A percentile compares a stretch with the other conserved stretches of the same genome.
phyloP scores from a whole-genome alignment of 2,113 vertebrate species.

The Gasterosteus nipponicus region DNA sequence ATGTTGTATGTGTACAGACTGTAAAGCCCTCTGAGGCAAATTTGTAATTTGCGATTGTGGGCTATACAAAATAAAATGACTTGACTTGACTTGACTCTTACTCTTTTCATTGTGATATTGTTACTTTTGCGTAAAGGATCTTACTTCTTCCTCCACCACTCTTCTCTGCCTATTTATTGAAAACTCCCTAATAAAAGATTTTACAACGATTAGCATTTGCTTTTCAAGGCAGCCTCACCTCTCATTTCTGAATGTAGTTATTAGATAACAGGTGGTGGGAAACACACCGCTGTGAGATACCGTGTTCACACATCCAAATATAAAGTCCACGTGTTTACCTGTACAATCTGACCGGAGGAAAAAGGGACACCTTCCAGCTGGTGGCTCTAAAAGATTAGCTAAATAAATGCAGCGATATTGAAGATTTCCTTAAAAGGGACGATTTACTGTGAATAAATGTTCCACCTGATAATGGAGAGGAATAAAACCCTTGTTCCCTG shows the following conservation, averaged over 20 bases:
- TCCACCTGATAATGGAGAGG: not conserved
- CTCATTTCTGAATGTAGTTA: not conserved
- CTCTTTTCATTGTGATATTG: not conserved
- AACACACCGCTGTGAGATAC: conserved; percentile 30
- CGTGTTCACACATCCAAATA: conserved; percentile 13
- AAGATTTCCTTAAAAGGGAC: not conserved
- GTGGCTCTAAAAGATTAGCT: not conserved
- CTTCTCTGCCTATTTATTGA: not conserved
- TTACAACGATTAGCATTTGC: not conserved
- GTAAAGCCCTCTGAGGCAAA: no score
- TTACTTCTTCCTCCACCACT: not conserved
- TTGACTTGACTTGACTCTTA: no score
- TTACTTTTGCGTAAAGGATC: not conserved
- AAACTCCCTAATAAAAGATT: not conserved
- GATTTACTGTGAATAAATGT: not conserved
- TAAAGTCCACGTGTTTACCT: conserved; percentile 7
- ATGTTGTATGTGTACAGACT: no score
- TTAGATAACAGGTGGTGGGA: conserved; percentile 27
- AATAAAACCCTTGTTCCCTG: not conserved
- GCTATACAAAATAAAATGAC: no score
- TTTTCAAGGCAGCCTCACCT: not conserved
- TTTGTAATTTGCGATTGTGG: no score
- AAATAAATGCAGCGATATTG: no score
- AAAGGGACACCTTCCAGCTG: not conserved
- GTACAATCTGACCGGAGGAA: conserved; percentile 1